Base-by-base conservation (phyloP, 2,888 invertebrate species). In the Diloba caeruleocephala region DNA sequence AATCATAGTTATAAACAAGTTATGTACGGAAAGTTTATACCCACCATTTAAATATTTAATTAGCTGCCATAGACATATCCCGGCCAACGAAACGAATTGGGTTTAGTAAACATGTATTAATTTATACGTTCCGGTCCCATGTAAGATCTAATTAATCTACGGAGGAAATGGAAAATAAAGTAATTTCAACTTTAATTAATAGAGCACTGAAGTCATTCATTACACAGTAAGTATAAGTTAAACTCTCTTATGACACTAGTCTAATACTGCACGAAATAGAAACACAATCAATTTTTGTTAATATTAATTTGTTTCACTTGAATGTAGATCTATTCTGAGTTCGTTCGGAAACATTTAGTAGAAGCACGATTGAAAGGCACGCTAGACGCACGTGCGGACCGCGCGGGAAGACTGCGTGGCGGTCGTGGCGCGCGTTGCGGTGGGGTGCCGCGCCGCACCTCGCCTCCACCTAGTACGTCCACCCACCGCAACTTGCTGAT, bases 361-460 rank as follows among this genome's bases (percentile, higher is more conserved):
- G 65, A 72, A 75, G 79, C 76, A 79, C 79, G 76, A 72, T 81
- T 79, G 78, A 61, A 78, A 78, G 76, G 84, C 84, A 89, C 89
- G 87, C 88, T 85, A 85, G 88, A 85, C 84, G 85, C 92, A 92
- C 92, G 92, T 92, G 92, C 88, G 89, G 82, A 65, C 81, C 89
- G 91, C 92, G 92, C 92, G 92, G 90, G 90, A 93, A 93, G 92
- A 93, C 92, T 93, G 92, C 92, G 92, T 93, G 92, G 92, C 92
- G 92, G 80, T 87, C 76, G 84, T 72, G 77, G 80, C 78, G 82
- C 80, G 81, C 79, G 83, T 78, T 77, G 84, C 85, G 81, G 85
- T 68, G 87, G 87, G 84, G 88, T 76, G 83, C 80, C 79, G 74
- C 76, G 62, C 70, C 71, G 65, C 69, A 71, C 71, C 74, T 77